These are phyloP conservation scores for Hemibagrus guttatus DNA, from an alignment of 2,797 vertebrate species.

Conservation along the genomic window DNA sequence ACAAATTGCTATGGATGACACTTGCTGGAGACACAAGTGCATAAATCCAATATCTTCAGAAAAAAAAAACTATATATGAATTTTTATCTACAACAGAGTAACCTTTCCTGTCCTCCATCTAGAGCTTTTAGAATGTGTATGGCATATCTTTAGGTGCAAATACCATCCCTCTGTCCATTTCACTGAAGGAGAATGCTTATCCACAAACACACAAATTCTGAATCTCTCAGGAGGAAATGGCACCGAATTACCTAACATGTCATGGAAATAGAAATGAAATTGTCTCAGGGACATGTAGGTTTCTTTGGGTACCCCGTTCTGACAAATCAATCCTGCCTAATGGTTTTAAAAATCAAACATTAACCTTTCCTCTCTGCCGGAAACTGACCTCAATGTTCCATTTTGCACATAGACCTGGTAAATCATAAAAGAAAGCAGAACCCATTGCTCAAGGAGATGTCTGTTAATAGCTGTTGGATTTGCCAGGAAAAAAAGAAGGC, in stretches of 20 bases:
- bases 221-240: slow-evolving; percentile 49
- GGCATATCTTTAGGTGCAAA: slow-evolving; percentile 53
- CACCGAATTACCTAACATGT: slow-evolving; percentile 55
- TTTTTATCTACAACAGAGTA: slow-evolving; percentile 54
- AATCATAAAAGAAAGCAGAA: slow-evolving; percentile 56
- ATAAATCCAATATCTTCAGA: slow-evolving; percentile 58
- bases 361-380: slow-evolving; percentile 61
- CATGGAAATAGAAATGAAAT: slow-evolving; percentile 51
- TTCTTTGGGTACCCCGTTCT: slow-evolving; percentile 53
- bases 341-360: slow-evolving; percentile 60
- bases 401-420: slow-evolving; percentile 60
- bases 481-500: slow-evolving; percentile 45
- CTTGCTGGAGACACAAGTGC: slow-evolving; percentile 55
- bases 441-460: slow-evolving; percentile 54
- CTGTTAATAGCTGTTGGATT: slow-evolving; percentile 60
- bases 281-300: slow-evolving; percentile 47
- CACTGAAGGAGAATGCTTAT: slow-evolving; percentile 45
- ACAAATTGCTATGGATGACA: slow-evolving; percentile 60
- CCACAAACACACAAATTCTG: slow-evolving; percentile 43
- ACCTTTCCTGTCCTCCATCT: slow-evolving; percentile 51
- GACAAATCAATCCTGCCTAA: slow-evolving; percentile 63
- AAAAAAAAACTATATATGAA: slow-evolving; percentile 49
- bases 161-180: slow-evolving; percentile 16
- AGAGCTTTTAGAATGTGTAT: slow-evolving; percentile 50
- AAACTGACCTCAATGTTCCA: slow-evolving; percentile 57